Evolutionary conservation across 2,888 invertebrate species (phyloP).

Genomic region (Hyposoter dolosus): DNA sequence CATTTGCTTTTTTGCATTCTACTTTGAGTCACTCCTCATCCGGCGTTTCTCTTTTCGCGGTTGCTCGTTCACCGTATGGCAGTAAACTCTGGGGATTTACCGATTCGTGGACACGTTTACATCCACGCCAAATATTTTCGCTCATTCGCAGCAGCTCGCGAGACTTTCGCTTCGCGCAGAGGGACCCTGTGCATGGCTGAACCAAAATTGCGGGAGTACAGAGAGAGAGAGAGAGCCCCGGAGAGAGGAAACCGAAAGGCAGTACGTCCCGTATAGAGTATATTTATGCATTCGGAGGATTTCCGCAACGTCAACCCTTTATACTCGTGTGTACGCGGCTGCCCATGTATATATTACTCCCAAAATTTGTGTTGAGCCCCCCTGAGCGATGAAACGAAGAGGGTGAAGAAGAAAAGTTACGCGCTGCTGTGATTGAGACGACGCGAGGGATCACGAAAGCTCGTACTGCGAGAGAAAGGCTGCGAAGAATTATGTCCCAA

Average conservation of each 20-base stretch:
- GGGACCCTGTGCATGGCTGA: not conserved
- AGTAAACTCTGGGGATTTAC: constrained; percentile 69
- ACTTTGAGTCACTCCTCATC: constrained; percentile 49
- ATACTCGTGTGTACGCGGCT: not conserved
- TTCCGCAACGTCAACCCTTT: constrained; percentile 46
- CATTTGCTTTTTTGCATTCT: constrained; percentile 20
- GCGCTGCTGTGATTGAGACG: constrained; percentile 61
- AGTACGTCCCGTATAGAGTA: constrained; percentile 27
- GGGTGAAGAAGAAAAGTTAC: constrained; percentile 55
- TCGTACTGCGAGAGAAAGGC: not conserved
- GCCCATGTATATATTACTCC: not conserved
- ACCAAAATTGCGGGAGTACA: constrained; percentile 17
- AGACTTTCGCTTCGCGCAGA: not conserved
- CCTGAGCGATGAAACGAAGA: constrained; percentile 7
- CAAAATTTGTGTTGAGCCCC: not conserved
- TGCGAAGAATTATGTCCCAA: constrained; percentile 53
- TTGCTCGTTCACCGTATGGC: constrained; percentile 15
- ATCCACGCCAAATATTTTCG: constrained; percentile 66
- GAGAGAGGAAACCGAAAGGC: constrained; percentile 1
- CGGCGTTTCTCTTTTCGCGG: constrained; percentile 20
- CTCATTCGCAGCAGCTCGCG: constrained; percentile 47
- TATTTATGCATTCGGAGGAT: constrained; percentile 55
- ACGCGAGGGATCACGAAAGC: constrained; percentile 53
- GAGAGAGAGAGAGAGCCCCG: not conserved
- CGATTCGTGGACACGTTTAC: constrained; percentile 73